Percentiles rank a stretch among this genome's conserved stretches.
Conservation (phyloP, 2,113 vertebrate species). For the Trochalopteron elliotii region DNA sequence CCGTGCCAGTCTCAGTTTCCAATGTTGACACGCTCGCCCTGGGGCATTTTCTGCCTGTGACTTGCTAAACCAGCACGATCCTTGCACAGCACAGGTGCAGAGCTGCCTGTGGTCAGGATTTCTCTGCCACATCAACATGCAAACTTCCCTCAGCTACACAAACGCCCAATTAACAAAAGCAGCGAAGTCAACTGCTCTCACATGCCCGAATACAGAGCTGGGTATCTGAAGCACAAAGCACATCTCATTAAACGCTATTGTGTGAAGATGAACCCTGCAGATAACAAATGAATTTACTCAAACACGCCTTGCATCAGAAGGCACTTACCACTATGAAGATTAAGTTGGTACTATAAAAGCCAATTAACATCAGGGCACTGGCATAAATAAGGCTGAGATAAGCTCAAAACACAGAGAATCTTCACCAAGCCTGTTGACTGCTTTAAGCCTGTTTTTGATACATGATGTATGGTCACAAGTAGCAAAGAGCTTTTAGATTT, state of each 20-base stretch:
- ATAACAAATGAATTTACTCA: background rate
- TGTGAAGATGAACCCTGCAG: background rate
- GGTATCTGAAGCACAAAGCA: background rate
- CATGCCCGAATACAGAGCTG: background rate
- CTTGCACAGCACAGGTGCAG: background rate
- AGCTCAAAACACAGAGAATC: background rate
- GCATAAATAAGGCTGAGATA: conserved; percentile 21
- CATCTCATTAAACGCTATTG: background rate
- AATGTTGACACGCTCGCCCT: background rate
- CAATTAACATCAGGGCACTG: conserved; percentile 46
- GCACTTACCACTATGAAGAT: conserved; percentile 57
- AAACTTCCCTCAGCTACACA: background rate
- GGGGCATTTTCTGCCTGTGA: background rate
- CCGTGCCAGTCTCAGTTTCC: background rate
- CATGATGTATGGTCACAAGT: background rate
- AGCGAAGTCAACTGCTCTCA: background rate
- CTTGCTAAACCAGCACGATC: background rate
- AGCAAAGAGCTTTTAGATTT: background rate
- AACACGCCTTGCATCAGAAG: conserved; percentile 53
- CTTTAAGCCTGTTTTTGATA: background rate
- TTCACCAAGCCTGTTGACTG: background rate
- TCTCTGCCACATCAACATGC: background rate
- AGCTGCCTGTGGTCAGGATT: background rate
- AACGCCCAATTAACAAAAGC: background rate
- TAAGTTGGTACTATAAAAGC: conserved; percentile 43